A percentile compares a stretch with the other conserved stretches of the same genome.
These are phyloP conservation scores for Anolis carolinensis DNA, from an alignment of 2,113 vertebrate genomes.

Conservation along the genomic window DNA sequence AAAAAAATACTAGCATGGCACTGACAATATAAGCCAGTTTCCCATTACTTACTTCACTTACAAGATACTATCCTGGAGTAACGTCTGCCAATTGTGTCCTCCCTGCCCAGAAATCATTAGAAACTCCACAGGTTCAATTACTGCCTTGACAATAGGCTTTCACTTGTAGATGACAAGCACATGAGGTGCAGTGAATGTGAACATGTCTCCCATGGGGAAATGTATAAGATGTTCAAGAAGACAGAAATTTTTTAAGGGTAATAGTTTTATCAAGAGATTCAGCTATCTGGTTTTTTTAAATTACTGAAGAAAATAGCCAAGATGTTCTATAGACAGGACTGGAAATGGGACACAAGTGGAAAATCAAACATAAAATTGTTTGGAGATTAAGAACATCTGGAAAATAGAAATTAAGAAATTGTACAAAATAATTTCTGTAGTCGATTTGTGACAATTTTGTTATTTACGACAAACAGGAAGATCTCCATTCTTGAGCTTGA, in stretches of 20 bases:
- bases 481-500: too few relatives aligned
- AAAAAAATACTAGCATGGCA: background rate
- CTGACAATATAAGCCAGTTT: slow-evolving; percentile 5
- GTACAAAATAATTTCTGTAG: too few relatives aligned
- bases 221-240: background rate
- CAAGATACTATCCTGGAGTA: slow-evolving; percentile 9
- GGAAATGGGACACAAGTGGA: background rate
- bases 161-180: background rate
- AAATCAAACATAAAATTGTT: background rate
- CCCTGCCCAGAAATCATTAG: background rate
- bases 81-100: background rate
- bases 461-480: too few relatives aligned
- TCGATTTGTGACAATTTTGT: too few relatives aligned
- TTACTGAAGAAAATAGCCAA: background rate
- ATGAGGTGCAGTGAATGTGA: background rate
- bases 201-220: background rate
- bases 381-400: background rate
- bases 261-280: background rate
- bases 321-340: background rate
- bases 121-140: slow-evolving; percentile 1
- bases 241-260: background rate
- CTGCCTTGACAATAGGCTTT: background rate
- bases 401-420: background rate
- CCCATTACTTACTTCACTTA: slow-evolving; percentile 15
- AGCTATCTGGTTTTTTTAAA: background rate